Base-by-base conservation (phyloP, 2,113 vertebrate species). In the cattle (Bos taurus) region DNA sequence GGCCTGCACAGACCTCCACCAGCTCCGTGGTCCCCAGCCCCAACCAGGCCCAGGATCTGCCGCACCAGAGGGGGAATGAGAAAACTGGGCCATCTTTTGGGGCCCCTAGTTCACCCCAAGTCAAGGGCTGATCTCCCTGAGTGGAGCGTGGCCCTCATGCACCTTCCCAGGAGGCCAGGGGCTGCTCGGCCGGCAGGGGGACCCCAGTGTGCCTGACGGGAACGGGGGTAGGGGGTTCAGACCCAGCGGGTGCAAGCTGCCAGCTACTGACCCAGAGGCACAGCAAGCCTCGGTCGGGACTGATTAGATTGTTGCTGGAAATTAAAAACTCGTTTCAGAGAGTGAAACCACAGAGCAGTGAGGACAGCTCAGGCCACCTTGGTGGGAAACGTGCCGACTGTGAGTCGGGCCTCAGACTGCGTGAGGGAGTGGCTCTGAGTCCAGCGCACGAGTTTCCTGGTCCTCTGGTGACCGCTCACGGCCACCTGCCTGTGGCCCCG, bases 241-340 rank as follows among this genome's bases (percentile, higher is more conserved):
- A 82, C 80, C 77, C 83, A 85, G 91, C 26, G 50, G 90, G 71
- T 52, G 52, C 80, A 30, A 81, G 26, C 30, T 96, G n/a, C 56
- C 59, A 94, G 82, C 80, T 90, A 92, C 33, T 80, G 85, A 93
- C n/a, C 92, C 95, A 83, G 90, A 88, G 95, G 92, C 94, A 94
- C 87, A 83, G 64, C 30, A 90, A 88, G 80, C 30, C 8, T 23
- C 8, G 43, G 71, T 81, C 21, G 56, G 88, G 84, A 30, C 92
- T 85, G 94, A 97, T 94, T 82, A 82, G 88, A 90, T 36, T 84
- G 90, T 6, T 74, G 71, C 57, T 90, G 62, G 64, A 88, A 97
- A 23, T n/a, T 4, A 98, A 90, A 95, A 92, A 17, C 74, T 92
- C 88, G 36, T 77, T 81, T 95, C 85, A 46, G 64, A 52, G 56